These are phyloP conservation scores for Xanthorhoe designata DNA, from an alignment of 2,888 invertebrate genomes.

Conservation along the genomic window DNA sequence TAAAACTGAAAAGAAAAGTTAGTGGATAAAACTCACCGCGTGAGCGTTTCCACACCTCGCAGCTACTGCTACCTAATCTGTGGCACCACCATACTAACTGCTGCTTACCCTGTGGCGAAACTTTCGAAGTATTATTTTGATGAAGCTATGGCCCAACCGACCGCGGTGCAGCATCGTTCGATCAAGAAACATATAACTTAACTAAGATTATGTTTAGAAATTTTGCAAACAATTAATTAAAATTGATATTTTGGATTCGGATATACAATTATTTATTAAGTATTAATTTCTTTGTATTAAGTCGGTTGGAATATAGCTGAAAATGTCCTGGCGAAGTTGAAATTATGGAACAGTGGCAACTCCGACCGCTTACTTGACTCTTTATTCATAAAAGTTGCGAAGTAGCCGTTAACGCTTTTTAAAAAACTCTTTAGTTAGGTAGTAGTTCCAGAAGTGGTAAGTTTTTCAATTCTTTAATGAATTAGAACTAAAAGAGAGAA, in stretches of 20 bases:
- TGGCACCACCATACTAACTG: constrained; percentile 7
- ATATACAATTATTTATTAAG: not conserved
- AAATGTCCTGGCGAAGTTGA: constrained; percentile 42
- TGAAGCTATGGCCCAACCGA: not conserved
- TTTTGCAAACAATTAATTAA: too few relatives aligned
- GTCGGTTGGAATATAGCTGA: constrained; percentile 43
- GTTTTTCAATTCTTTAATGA: constrained; percentile 23
- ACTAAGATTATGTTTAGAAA: too few relatives aligned
- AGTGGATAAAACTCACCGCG: constrained; percentile 20
- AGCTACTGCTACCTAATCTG: not conserved
- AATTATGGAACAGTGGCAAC: constrained; percentile 39
- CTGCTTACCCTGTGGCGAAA: not conserved
- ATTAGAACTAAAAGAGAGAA: constrained; percentile 2
- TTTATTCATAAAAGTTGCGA: constrained; percentile 24
- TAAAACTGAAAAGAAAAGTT: constrained; percentile 34
- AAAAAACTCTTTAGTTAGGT: constrained; percentile 19
- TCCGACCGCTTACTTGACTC: constrained; percentile 30
- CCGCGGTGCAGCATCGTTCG: too few relatives aligned
- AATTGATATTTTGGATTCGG: not conserved
- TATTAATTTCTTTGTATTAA: not conserved
- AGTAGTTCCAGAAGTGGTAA: constrained; percentile 28
- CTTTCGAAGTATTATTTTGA: not conserved
- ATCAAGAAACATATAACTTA: too few relatives aligned
- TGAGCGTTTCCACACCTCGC: constrained; percentile 22
- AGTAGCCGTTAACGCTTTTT: constrained; percentile 29